Evolutionary conservation across 2,888 invertebrate species (phyloP).

Genomic region (Argynnis bischoffii): DNA sequence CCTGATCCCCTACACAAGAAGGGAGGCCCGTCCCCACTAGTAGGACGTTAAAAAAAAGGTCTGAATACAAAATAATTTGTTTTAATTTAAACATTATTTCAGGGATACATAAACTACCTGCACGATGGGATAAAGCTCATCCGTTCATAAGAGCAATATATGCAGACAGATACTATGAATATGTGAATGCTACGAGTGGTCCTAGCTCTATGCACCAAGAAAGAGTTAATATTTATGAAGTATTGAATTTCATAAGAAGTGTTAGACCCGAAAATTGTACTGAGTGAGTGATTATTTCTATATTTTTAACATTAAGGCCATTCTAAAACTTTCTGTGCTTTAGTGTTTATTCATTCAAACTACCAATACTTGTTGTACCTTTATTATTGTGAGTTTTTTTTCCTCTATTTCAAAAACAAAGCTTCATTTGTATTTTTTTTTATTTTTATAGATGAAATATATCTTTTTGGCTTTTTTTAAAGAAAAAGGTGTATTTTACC

Average conservation of each 20-base stretch:
- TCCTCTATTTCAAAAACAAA: neutral
- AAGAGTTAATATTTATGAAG: constrained; percentile 89
- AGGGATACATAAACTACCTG: constrained; percentile 94
- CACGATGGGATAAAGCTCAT: constrained; percentile 90
- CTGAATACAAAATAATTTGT: too few species aligned
- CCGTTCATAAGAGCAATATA: constrained; percentile 88
- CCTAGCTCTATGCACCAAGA: constrained; percentile 85
- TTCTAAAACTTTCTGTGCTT: too few species aligned
- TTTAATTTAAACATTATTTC: constrained; percentile 24
- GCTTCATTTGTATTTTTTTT: neutral
- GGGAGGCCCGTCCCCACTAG: too few species aligned
- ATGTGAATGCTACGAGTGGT: constrained; percentile 86
- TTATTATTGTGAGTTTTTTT: too few species aligned
- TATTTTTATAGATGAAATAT: too few species aligned
- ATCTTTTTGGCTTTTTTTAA: too few species aligned
- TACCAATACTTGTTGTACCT: too few species aligned
- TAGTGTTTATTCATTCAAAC: too few species aligned
- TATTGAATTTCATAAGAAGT: constrained; percentile 88
- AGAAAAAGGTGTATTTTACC: too few species aligned
- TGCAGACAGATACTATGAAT: constrained; percentile 88
- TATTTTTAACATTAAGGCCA: neutral
- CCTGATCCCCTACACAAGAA: too few species aligned
- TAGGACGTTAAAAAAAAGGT: too few species aligned
- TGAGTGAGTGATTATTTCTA: constrained; percentile 63
- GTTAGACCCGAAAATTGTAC: constrained; percentile 85